Evolutionary conservation across 2,113 vertebrate species (phyloP), one percentile per base, ranked within the genome.

Genomic region (Anser cygnoides): DNA sequence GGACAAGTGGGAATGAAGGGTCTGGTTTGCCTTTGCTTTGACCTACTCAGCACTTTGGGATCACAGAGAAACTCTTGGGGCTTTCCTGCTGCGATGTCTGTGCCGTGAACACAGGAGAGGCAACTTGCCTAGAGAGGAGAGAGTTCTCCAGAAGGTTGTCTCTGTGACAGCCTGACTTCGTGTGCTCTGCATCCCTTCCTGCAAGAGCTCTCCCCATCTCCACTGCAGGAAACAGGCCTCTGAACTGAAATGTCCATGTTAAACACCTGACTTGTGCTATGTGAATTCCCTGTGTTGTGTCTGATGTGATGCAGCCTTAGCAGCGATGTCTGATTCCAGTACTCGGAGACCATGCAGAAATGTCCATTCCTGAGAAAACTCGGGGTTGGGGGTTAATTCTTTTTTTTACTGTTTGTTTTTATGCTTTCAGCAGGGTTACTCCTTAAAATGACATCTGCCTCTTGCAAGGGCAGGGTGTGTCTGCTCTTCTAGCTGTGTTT

Each of bases 401-500:
- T 67, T 61, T 59, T 70, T 41, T 5, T 8, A 78, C 33, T 2
- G 68, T 93, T 94, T 93, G 29, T 2, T 93, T 86, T 87, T 44
- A 44, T 87, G 94, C 87, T 92, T 91, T 93, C 52, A 89, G 87
- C 94, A 92, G 84, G 58, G 77, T 95, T 93, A 73, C 33, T 78
- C 65, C 80, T 92, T 78, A 63, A 80, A 97, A 84, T 2, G 2
- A 67, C 5, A 0, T 81, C 65, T 82, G 91, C 84, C 87, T 95
- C 65, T 75, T 70, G 46, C 72, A 87, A 89, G 89, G 87, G 91
- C 91, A 85, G 84, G 33, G 74, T 82, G 63, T 89, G 84, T 61
- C 94, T 94, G 87, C 91, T 92, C 67, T 89, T 89, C 91, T 54
- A 75, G 84, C 91, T 95, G 91, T 96, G 95, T 91, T 95, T 95